Evolutionary conservation across 2,797 vertebrate genomes (phyloP).

Genomic region (Smutsia temminckii): DNA sequence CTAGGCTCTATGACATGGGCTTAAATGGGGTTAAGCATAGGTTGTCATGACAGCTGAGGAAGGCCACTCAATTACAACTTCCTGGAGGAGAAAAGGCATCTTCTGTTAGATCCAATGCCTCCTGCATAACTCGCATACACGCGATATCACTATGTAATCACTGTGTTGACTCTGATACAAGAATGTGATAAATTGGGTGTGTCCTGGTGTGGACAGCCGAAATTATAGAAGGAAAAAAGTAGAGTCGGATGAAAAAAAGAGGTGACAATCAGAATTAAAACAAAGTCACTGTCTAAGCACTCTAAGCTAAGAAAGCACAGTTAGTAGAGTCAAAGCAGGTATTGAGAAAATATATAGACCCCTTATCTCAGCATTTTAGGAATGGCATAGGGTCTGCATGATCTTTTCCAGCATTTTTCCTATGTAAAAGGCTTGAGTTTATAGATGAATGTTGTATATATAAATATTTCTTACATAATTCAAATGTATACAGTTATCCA

Average conservation of each 20-base stretch:
- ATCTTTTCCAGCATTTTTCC: neutral
- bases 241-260: neutral
- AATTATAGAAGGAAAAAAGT: neutral
- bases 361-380: neutral
- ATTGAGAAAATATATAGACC: neutral
- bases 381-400: neutral
- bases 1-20: neutral
- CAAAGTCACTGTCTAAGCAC: neutral
- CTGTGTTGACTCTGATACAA: neutral
- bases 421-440: neutral
- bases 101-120: neutral
- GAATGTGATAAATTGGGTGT: neutral
- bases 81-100: neutral
- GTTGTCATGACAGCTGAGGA: neutral
- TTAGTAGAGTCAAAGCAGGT: neutral
- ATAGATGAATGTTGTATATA: neutral
- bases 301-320: neutral
- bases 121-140: fast-evolving
- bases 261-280: neutral
- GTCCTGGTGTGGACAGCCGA: neutral
- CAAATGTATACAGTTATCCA: neutral
- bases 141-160: neutral
- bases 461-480: neutral
- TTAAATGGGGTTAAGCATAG: neutral
- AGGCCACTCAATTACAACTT: neutral